Percentiles rank a stretch among this genome's conserved stretches.
These are phyloP conservation scores for Nemoura dubitans DNA, from an alignment of 2,888 invertebrate species.

Conservation along the genomic window DNA sequence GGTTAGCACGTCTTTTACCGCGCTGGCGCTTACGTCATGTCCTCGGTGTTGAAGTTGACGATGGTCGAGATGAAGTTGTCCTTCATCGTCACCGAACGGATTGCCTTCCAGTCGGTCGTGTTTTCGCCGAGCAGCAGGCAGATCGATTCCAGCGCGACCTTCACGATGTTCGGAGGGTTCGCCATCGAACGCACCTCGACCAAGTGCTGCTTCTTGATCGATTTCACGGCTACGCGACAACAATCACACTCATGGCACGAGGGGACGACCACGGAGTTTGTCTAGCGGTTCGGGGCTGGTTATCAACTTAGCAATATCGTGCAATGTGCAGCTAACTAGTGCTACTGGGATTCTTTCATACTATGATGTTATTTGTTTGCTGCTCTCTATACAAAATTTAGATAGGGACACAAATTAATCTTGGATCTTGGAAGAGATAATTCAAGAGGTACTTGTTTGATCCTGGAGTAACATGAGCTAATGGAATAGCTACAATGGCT, in stretches of 20 bases:
- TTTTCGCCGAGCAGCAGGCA: constrained; percentile 92
- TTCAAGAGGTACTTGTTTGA: too few relatives aligned
- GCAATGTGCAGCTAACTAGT: too few relatives aligned
- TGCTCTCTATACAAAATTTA: too few relatives aligned
- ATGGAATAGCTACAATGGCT: too few relatives aligned
- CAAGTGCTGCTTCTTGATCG: constrained; percentile 95
- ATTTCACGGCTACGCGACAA: constrained; percentile 79
- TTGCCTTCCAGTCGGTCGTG: constrained; percentile 93
- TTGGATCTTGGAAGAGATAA: too few relatives aligned
- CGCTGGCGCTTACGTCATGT: constrained; percentile 80
- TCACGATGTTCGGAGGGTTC: constrained; percentile 91
- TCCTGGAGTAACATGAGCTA: too few relatives aligned
- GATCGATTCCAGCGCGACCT: constrained; percentile 93
- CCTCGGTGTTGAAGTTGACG: constrained; percentile 93
- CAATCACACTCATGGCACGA: neutral
- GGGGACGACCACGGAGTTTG: neutral
- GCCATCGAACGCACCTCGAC: constrained; percentile 95
- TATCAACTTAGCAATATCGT: too few relatives aligned
- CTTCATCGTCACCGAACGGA: constrained; percentile 89
- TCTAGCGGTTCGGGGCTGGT: too few relatives aligned
- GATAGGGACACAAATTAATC: too few relatives aligned
- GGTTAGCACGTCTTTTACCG: neutral
- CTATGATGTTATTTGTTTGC: too few relatives aligned
- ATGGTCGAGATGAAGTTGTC: constrained; percentile 95
- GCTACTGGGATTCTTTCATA: too few relatives aligned